Conservation (phyloP, 2,113 vertebrate genomes). For the Felis chaus region DNA sequence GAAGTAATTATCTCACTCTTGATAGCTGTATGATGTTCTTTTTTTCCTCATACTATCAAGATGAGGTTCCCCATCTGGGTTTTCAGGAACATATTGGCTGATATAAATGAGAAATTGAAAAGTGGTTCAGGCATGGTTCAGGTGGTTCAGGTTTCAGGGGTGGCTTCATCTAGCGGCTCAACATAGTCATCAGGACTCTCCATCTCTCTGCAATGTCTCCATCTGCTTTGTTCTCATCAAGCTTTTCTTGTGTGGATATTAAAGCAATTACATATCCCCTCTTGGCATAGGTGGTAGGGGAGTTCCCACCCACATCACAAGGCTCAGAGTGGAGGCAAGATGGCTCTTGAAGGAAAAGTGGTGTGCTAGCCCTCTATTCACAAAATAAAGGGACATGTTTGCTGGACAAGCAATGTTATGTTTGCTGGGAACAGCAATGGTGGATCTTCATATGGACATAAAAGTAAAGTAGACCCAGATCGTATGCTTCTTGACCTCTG, state of each 20-base stretch:
- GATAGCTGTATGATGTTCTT: neutral
- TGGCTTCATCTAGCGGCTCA: neutral
- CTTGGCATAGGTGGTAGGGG: neutral
- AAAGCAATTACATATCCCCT: neutral
- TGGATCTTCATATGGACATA: neutral
- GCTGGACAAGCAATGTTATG: no score
- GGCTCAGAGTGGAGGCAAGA: no score
- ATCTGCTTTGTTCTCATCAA: neutral
- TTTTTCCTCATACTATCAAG: neutral
- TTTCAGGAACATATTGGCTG: neutral
- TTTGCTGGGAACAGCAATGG: neutral
- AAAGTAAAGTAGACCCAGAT: neutral
- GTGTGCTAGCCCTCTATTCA: neutral
- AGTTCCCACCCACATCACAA: neutral
- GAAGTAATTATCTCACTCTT: neutral
- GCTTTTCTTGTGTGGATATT: neutral
- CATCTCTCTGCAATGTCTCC: neutral
- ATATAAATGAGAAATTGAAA: neutral
- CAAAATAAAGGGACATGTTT: neutral
- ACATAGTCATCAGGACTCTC: neutral
- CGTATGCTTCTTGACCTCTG: neutral
- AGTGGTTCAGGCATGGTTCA: neutral
- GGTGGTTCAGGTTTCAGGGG: neutral
- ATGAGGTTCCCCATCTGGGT: neutral
- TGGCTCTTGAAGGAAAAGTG: neutral